Conservation (phyloP, 2,113 vertebrate genomes). For the Nannobrachium achirus region DNA sequence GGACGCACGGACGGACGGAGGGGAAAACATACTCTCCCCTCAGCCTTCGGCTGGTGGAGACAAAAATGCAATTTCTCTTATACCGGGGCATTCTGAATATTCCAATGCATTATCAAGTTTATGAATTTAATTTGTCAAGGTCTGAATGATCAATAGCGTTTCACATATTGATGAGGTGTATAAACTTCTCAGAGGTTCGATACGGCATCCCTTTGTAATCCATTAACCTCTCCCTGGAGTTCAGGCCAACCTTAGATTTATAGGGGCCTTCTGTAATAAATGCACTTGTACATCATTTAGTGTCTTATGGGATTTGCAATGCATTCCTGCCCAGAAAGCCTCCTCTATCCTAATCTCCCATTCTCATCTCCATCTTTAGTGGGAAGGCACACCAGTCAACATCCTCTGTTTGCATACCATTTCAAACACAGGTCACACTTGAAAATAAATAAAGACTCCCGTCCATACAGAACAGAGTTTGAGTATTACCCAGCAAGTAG, state of each 20-base stretch:
- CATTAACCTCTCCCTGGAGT: constrained; percentile 87
- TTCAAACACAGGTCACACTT: constrained; percentile 11
- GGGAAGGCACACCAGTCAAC: constrained; percentile 12
- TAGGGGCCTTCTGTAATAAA: constrained; percentile 83
- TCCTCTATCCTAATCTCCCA: constrained; percentile 56
- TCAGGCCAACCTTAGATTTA: constrained; percentile 85
- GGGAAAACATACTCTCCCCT: too few relatives aligned
- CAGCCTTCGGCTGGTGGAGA: too few relatives aligned
- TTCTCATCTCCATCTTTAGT: constrained; percentile 58
- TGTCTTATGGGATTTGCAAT: constrained; percentile 78
- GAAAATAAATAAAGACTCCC: not conserved
- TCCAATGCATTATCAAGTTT: constrained; percentile 76
- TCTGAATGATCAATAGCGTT: constrained; percentile 81
- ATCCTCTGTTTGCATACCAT: constrained; percentile 26
- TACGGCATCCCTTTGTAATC: constrained; percentile 86
- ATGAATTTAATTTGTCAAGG: constrained; percentile 84
- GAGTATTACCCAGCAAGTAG: constrained; percentile 21
- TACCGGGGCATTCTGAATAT: constrained; percentile 64
- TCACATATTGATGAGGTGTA: constrained; percentile 85
- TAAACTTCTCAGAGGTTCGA: constrained; percentile 83
- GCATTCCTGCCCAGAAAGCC: constrained; percentile 72
- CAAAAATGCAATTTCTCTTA: constrained; percentile 50
- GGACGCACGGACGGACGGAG: too few relatives aligned
- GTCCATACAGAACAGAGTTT: constrained; percentile 3
- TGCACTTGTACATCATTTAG: constrained; percentile 85